phyloP scores from a whole-genome alignment of 92 coral and sea anemone genomes.

The Paragorgia papillata region DNA sequence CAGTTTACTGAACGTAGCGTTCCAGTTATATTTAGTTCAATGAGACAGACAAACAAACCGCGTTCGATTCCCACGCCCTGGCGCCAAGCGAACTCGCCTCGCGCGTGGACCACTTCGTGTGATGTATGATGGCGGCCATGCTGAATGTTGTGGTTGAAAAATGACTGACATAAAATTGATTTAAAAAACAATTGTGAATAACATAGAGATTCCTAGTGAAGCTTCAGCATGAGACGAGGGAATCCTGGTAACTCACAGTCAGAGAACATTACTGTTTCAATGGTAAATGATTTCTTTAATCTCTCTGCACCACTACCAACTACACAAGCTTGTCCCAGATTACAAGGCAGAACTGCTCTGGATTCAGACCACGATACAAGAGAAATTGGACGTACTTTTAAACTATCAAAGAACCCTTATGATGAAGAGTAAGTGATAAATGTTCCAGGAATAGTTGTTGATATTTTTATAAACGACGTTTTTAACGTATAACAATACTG shows the following conservation, averaged over 20 bases:
- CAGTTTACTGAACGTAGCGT: too few relatives aligned
- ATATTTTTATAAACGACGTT: neutral
- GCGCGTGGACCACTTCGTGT: too few relatives aligned
- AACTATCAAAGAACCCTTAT: slow-evolving; percentile 67
- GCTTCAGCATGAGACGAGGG: slow-evolving; percentile 21
- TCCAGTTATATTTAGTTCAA: too few relatives aligned
- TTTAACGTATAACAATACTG: neutral
- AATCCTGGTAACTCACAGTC: slow-evolving; percentile 15
- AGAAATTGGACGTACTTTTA: slow-evolving; percentile 68
- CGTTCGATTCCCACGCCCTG: too few relatives aligned
- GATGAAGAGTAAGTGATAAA: slow-evolving; percentile 56
- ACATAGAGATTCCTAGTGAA: neutral
- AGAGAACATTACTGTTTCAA: slow-evolving; percentile 71
- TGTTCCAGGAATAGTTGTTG: slow-evolving; percentile 1
- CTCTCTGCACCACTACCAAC: slow-evolving; percentile 69
- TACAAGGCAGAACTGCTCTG: slow-evolving; percentile 64
- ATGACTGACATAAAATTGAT: too few relatives aligned
- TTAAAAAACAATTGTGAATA: too few relatives aligned
- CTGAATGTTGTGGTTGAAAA: too few relatives aligned
- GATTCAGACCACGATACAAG: neutral
- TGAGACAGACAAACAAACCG: too few relatives aligned
- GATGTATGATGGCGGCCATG: too few relatives aligned
- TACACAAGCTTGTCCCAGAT: slow-evolving; percentile 58
- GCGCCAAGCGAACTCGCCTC: too few relatives aligned
- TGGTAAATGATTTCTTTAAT: slow-evolving; percentile 80